These are phyloP conservation scores for Limenitis camilla DNA, from an alignment of 2,888 invertebrate genomes.

Conservation along the genomic window DNA sequence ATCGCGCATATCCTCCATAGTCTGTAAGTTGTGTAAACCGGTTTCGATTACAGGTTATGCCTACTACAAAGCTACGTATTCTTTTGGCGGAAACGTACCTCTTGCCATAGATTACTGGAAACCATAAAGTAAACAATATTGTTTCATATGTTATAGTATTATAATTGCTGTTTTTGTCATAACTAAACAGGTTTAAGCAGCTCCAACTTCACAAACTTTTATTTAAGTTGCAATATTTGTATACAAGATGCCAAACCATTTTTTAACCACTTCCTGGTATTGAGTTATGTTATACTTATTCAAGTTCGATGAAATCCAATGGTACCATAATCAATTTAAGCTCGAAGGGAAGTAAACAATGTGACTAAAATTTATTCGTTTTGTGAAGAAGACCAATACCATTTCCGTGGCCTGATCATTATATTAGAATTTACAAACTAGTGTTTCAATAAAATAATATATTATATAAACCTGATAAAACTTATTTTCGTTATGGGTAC, in stretches of 20 bases:
- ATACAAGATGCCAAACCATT: too few relatives aligned
- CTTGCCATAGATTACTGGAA: slow-evolving; percentile 15
- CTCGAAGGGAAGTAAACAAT: slow-evolving; percentile 65
- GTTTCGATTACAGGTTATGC: slow-evolving; percentile 72
- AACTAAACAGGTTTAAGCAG: not conserved
- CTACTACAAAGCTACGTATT: slow-evolving; percentile 51
- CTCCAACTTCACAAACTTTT: too few relatives aligned
- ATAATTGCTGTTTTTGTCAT: not conserved
- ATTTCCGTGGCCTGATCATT: slow-evolving; percentile 54
- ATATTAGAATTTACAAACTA: slow-evolving; percentile 27
- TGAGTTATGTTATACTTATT: too few relatives aligned
- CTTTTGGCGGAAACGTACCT: slow-evolving; percentile 71
- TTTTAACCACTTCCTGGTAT: too few relatives aligned
- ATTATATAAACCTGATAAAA: too few relatives aligned
- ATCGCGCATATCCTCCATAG: slow-evolving; percentile 66
- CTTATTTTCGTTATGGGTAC: too few relatives aligned
- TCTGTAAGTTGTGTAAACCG: slow-evolving; percentile 68
- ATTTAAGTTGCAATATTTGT: too few relatives aligned
- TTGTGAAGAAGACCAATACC: slow-evolving; percentile 46
- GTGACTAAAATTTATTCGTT: slow-evolving; percentile 61
- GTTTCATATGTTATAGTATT: not conserved
- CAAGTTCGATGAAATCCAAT: too few relatives aligned
- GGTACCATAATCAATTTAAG: slow-evolving; percentile 62
- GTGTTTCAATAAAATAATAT: not conserved
- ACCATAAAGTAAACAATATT: not conserved